phyloP scores from a whole-genome alignment of 2,113 vertebrate genomes.

The Lanius collurio region DNA sequence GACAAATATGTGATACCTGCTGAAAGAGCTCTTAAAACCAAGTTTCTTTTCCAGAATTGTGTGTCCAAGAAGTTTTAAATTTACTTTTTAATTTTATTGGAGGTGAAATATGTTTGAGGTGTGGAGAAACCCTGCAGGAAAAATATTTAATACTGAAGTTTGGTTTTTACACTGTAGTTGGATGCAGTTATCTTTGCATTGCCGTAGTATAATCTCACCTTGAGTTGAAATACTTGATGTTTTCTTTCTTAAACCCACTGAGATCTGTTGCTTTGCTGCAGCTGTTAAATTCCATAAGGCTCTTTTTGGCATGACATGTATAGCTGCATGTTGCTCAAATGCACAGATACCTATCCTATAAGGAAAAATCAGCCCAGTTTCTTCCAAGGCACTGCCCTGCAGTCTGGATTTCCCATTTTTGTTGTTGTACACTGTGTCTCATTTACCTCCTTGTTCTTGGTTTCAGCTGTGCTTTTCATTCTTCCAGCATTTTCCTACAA shows the following conservation, averaged over 20 bases:
- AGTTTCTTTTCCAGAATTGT: not conserved
- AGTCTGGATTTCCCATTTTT: not conserved
- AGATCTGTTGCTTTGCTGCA: not conserved
- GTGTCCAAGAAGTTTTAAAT: not conserved
- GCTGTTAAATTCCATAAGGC: not conserved
- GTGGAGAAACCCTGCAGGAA: not conserved
- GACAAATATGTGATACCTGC: slow-evolving; percentile 17
- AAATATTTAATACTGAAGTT: not conserved
- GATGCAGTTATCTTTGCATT: not conserved
- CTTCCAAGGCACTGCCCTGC: not conserved
- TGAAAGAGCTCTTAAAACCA: not conserved
- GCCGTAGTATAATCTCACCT: not conserved
- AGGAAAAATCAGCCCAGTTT: not conserved
- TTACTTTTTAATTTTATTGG: not conserved
- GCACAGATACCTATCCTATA: not conserved
- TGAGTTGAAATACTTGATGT: not conserved
- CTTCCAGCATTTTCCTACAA: not conserved
- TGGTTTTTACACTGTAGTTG: not conserved
- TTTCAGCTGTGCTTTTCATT: not conserved
- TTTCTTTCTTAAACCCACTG: not conserved
- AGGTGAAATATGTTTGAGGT: not conserved
- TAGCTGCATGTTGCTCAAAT: not conserved
- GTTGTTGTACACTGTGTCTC: not conserved
- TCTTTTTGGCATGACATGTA: not conserved
- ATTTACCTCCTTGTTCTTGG: not conserved